Evolutionary conservation across 1,140 invertebrate species (phyloP).

Genomic region (Zaprionus kolodkinae): DNA sequence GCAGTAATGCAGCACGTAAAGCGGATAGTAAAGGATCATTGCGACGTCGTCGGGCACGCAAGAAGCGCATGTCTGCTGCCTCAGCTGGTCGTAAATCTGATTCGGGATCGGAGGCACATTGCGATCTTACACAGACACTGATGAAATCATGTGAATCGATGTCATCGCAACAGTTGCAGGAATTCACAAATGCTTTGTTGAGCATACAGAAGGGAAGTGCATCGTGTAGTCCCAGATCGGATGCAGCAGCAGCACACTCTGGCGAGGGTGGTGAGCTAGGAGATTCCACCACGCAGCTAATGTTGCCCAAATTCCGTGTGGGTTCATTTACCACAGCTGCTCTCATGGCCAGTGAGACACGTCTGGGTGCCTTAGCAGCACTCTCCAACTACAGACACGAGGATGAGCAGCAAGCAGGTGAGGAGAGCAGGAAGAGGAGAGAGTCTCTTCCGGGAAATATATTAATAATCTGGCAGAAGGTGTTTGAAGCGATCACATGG

Average conservation of each 20-base stretch:
- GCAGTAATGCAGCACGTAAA: constrained; percentile 79
- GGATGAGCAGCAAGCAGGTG: constrained; percentile 79
- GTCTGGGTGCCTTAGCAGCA: constrained; percentile 77
- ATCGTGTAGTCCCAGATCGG: constrained; percentile 27
- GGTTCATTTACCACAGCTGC: constrained; percentile 85
- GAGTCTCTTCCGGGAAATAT: not conserved
- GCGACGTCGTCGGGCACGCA: constrained; percentile 88
- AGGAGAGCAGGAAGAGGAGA: constrained; percentile 26
- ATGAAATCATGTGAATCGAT: constrained; percentile 81
- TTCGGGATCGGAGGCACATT: constrained; percentile 86
- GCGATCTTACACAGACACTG: constrained; percentile 70
- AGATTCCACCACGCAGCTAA: constrained; percentile 83
- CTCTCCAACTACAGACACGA: constrained; percentile 81
- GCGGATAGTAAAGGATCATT: constrained; percentile 85
- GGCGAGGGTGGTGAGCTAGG: constrained; percentile 47
- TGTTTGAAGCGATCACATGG: not conserved
- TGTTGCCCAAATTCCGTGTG: constrained; percentile 86
- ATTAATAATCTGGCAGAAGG: not conserved
- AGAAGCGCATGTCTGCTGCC: constrained; percentile 84
- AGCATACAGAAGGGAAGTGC: constrained; percentile 65
- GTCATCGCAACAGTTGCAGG: constrained; percentile 85
- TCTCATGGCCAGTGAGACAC: constrained; percentile 61
- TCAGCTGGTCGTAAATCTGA: constrained; percentile 85
- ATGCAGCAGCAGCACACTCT: not conserved
- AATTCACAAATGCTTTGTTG: constrained; percentile 76